Percentiles rank a stretch among this genome's conserved stretches.
phyloP scores from a whole-genome alignment of 2,888 invertebrate genomes.

The Ochropacha duplaris region DNA sequence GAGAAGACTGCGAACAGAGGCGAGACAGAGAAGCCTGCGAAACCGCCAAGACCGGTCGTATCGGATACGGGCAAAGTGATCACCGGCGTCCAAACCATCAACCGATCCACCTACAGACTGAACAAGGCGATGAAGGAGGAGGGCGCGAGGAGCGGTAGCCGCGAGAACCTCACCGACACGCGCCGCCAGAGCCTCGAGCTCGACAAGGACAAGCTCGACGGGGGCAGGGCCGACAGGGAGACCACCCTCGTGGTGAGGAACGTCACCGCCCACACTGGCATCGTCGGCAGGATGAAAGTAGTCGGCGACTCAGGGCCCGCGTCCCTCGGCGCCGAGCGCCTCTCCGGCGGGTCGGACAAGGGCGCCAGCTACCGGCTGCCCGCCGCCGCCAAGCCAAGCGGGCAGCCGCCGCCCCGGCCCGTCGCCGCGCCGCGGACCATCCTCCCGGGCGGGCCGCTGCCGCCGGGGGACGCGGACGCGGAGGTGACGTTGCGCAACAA shows the following conservation, averaged over 20 bases:
- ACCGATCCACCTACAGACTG: slow-evolving; percentile 82
- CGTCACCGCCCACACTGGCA: slow-evolving; percentile 71
- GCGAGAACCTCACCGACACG: slow-evolving; percentile 68
- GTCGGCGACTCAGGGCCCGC: slow-evolving; percentile 65
- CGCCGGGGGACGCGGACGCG: slow-evolving; percentile 44
- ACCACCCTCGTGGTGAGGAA: slow-evolving; percentile 62
- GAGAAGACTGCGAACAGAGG: slow-evolving; percentile 48
- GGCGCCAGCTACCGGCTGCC: slow-evolving; percentile 43
- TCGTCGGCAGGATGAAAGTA: slow-evolving; percentile 71
- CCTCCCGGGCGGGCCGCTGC: slow-evolving; percentile 48
- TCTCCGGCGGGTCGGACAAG: slow-evolving; percentile 32
- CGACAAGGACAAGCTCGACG: slow-evolving; percentile 74
- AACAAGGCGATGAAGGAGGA: slow-evolving; percentile 76
- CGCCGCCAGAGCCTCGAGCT: slow-evolving; percentile 82
- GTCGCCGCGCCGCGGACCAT: slow-evolving; percentile 75
- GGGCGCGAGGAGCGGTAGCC: slow-evolving; percentile 61
- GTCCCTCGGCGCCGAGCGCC: slow-evolving; percentile 46
- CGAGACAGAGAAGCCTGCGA: slow-evolving; percentile 81
- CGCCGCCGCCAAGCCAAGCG: slow-evolving; percentile 62
- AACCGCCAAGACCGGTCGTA: slow-evolving; percentile 84
- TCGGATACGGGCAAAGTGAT: slow-evolving; percentile 76
- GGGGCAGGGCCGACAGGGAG: slow-evolving; percentile 38
- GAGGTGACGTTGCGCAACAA: slow-evolving; percentile 85
- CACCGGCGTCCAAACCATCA: slow-evolving; percentile 83
- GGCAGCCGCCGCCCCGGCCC: slow-evolving; percentile 80